These are phyloP conservation scores for Creontiades dilutus DNA, from an alignment of 2,888 invertebrate species.

Conservation along the genomic window DNA sequence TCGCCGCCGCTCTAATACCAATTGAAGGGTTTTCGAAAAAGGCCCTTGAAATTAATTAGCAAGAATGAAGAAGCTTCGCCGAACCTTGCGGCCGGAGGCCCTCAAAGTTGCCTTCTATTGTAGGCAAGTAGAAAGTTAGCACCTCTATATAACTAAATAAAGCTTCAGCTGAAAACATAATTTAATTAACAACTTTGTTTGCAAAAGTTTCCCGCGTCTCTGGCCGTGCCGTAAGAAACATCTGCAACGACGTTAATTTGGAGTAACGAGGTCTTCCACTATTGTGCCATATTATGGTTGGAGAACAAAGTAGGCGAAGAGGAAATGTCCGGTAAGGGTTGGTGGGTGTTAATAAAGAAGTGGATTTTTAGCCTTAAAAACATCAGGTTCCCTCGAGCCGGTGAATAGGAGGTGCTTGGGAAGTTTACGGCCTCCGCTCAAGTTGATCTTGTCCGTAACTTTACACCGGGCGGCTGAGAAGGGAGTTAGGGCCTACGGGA, in stretches of 20 bases:
- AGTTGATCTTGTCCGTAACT: background rate
- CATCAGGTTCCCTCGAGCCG: conserved; percentile 2
- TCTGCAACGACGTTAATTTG: conserved; percentile 38
- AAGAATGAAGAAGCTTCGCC: conserved; percentile 21
- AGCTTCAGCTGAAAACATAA: conserved; percentile 70
- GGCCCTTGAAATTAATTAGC: conserved; percentile 64
- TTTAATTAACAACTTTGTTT: conserved; percentile 71
- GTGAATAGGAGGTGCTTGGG: background rate
- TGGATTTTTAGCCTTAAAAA: conserved; percentile 6
- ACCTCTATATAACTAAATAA: conserved; percentile 72
- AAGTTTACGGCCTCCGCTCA: background rate
- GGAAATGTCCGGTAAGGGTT: conserved; percentile 33
- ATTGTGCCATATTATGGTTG: conserved; percentile 21
- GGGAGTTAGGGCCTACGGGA: background rate
- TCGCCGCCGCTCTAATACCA: conserved; percentile 20
- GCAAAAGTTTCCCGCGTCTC: conserved; percentile 41
- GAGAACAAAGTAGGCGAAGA: background rate
- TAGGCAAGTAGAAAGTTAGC: conserved; percentile 72
- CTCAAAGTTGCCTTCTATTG: conserved; percentile 69
- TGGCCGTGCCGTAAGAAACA: background rate
- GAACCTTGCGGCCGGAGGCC: background rate
- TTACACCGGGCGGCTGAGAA: background rate
- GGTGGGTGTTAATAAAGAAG: conserved; percentile 6
- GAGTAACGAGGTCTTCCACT: conserved; percentile 39
- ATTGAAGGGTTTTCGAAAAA: conserved; percentile 44